A percentile compares a stretch with the other conserved stretches of the same genome.
Conservation (phyloP, 2,888 invertebrate genomes). For the Scaptomyza flava region DNA sequence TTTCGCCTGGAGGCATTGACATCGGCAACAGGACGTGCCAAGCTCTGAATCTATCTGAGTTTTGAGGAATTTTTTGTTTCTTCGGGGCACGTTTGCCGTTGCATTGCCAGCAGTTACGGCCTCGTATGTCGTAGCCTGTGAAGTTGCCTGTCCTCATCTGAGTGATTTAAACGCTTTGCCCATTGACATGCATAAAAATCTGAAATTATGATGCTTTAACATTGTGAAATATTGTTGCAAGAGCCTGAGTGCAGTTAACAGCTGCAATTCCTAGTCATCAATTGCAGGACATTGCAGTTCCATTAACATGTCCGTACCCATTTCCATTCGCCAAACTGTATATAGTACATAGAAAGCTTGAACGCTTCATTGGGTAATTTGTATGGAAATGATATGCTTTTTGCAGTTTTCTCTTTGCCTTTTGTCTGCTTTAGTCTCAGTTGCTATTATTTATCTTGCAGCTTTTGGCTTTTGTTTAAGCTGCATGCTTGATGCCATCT, state of each 20-base stretch:
- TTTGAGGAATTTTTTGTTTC: conserved; percentile 20
- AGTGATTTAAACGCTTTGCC: conserved; percentile 63
- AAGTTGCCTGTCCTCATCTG: conserved; percentile 28
- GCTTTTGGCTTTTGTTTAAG: conserved; percentile 35
- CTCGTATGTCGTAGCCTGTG: conserved; percentile 5
- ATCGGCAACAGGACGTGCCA: conserved; percentile 32
- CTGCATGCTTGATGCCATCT: conserved; percentile 22
- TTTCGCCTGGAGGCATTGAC: conserved; percentile 42
- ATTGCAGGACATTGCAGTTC: conserved; percentile 23
- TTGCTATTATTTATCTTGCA: conserved; percentile 39
- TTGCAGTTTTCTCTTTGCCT: conserved; percentile 12
- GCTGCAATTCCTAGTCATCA: conserved; percentile 21
- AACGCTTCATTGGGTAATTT: conserved; percentile 49
- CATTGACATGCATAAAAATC: conserved; percentile 59
- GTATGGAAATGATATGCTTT: conserved; percentile 56
- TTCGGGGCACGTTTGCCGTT: conserved; percentile 1
- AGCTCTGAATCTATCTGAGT: conserved; percentile 39
- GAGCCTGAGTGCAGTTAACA: conserved; percentile 12
- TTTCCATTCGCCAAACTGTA: conserved; percentile 3
- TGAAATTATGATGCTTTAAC: conserved; percentile 61
- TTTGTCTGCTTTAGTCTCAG: conserved; percentile 14
- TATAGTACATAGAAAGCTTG: conserved; percentile 23
- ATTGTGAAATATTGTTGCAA: conserved; percentile 51
- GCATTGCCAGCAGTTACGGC: not conserved
- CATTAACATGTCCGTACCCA: conserved; percentile 13